phyloP scores from a whole-genome alignment of 2,797 vertebrate genomes.

The Halcyon leucocephala region DNA sequence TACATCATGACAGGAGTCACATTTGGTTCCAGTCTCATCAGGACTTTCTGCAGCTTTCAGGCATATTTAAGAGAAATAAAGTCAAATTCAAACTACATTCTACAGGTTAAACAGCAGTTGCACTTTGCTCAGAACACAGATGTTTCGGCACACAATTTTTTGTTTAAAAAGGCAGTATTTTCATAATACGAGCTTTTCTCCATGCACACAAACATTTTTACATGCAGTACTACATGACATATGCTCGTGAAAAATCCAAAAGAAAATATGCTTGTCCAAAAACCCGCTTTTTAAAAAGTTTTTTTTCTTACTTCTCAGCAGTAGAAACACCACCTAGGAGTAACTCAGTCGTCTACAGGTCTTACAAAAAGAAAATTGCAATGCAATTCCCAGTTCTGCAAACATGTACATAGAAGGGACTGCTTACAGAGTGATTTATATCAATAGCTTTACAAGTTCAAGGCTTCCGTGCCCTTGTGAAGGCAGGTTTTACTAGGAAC shows the following conservation, averaged over 20 bases:
- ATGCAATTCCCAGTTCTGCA: constrained; percentile 30
- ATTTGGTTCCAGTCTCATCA: neutral
- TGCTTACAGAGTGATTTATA: constrained; percentile 5
- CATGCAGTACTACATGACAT: constrained; percentile 56
- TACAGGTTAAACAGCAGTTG: constrained; percentile 38
- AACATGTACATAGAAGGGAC: constrained; percentile 6
- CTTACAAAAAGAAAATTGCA: constrained; percentile 24
- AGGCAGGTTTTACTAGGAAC: neutral
- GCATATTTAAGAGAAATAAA: neutral
- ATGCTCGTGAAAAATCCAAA: neutral
- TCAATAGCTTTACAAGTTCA: neutral
- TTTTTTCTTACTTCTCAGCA: constrained; percentile 36
- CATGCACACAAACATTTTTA: constrained; percentile 69
- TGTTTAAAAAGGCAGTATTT: neutral
- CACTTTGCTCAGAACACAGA: constrained; percentile 49
- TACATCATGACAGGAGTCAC: neutral
- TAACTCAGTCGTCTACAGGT: neutral
- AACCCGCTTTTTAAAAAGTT: neutral
- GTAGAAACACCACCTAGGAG: constrained; percentile 12
- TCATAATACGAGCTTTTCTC: constrained; percentile 39
- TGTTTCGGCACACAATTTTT: constrained; percentile 33
- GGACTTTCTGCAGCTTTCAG: constrained; percentile 32
- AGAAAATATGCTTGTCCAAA: constrained; percentile 10
- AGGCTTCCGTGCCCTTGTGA: neutral
- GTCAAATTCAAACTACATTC: constrained; percentile 39